Base-by-base conservation (phyloP, 2,113 vertebrate genomes). In the Mastomys coucha region DNA sequence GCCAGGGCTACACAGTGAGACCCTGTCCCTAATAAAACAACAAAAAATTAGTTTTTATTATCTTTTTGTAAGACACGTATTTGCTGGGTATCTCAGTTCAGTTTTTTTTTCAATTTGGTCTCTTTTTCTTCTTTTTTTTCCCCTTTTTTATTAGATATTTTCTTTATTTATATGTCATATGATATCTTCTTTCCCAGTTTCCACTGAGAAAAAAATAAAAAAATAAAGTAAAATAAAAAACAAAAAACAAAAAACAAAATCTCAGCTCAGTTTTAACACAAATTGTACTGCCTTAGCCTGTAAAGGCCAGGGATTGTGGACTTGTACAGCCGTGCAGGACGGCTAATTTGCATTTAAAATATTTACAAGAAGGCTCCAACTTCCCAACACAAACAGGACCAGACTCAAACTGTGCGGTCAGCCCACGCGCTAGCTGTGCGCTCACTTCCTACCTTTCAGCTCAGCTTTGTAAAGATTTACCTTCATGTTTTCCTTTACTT, bases 371-470 rank as follows among this genome's bases (percentile, higher is more conserved):
- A 73, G 76, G 28, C 28, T 91, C 24, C 39, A 65, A 82, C 80
- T 87, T 91, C 4, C 51, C 84, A 87, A 70, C 39, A 24, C 69
- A 82, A 49, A 42, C 24, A 84, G 70, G 49, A 88, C 17, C 31
- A 36, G 28, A 60, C 65, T 13, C 16, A 82, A 93, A 60, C 58
- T 53, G 0, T 73, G 77, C 63, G 7, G 81, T n/a, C 1, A 22
- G 22, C 8, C 42, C 58, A 20, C 3, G 8, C 26, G 58, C 63
- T 49, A 49, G 39, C 63, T 67, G 31, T 33, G 3, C 6, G 39
- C 31, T 92, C 42, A 33, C 20, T 85, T 88, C 49, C 42, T 91
- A 63, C 17, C 86, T 96, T 95, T 12, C 95, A 65, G n/a, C 16
- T 91, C 0, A 26, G 36, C 36, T 92, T 91, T 58, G 28, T 84